Evolutionary conservation across 2,797 vertebrate genomes (phyloP).

Genomic region (Tamandua tetradactyla): DNA sequence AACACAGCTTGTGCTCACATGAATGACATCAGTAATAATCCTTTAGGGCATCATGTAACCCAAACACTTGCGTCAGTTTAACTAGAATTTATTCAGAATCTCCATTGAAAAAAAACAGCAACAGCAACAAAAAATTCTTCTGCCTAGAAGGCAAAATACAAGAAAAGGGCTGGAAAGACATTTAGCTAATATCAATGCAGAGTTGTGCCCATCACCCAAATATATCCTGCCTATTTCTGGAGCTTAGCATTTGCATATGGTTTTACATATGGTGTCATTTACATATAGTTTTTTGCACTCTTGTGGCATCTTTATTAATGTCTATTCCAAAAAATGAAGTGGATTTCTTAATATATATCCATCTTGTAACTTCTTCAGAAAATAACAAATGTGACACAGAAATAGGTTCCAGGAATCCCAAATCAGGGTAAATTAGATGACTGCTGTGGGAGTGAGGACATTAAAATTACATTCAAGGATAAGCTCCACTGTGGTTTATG

Average conservation of each 20-base stretch:
- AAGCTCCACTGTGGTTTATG: neutral
- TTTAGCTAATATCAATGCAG: neutral
- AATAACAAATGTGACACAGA: neutral
- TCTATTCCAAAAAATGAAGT: neutral
- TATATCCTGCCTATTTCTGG: neutral
- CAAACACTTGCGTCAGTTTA: slow-evolving; percentile 61
- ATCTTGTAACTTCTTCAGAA: slow-evolving; percentile 33
- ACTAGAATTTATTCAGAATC: slow-evolving; percentile 34
- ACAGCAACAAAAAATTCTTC: neutral
- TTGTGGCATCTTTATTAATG: slow-evolving; percentile 10
- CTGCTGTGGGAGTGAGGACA: neutral
- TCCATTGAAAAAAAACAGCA: slow-evolving; percentile 57
- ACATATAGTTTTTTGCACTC: neutral
- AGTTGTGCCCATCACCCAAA: neutral
- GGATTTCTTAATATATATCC: neutral
- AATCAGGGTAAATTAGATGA: neutral
- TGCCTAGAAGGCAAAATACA: neutral
- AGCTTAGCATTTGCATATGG: neutral
- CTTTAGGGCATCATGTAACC: slow-evolving; percentile 73
- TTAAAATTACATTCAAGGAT: neutral
- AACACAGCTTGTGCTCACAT: slow-evolving; percentile 80
- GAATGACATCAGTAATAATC: slow-evolving; percentile 79
- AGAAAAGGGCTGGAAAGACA: neutral
- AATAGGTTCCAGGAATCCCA: neutral
- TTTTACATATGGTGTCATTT: neutral